Evolutionary conservation across 64 coral and sea anemone genomes (phyloP).

Genomic region (Anthopleura sola): DNA sequence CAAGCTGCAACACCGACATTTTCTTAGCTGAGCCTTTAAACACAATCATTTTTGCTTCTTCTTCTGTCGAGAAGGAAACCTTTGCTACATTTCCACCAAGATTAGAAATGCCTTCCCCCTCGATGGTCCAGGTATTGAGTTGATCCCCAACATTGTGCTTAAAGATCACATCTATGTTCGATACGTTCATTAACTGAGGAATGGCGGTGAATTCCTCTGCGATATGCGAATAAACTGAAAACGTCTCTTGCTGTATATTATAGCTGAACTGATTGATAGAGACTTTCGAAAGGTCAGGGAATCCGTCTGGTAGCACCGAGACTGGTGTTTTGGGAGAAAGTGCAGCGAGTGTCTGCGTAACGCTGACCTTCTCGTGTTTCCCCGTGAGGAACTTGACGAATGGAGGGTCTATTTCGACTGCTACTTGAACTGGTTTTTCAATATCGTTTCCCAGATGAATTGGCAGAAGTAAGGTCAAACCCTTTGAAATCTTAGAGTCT

Average conservation of each 20-base stretch:
- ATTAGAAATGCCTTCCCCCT: slow-evolving; percentile 34
- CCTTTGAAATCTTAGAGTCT: slow-evolving; percentile 88
- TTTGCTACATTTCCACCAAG: slow-evolving; percentile 73
- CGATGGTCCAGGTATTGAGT: slow-evolving; percentile 77
- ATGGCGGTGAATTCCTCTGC: slow-evolving; percentile 52
- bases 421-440: slow-evolving; percentile 72
- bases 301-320: slow-evolving; percentile 58
- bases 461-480: slow-evolving; percentile 77
- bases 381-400: slow-evolving; percentile 75
- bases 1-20: slow-evolving; percentile 61
- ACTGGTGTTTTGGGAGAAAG: slow-evolving; percentile 71
- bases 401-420: slow-evolving; percentile 68
- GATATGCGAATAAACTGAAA: slow-evolving; percentile 59
- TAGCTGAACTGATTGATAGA: slow-evolving; percentile 89
- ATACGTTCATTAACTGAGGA: slow-evolving; percentile 63
- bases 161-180: slow-evolving; percentile 58
- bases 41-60: slow-evolving; percentile 56
- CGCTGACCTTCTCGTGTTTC: slow-evolving; percentile 72
- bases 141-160: slow-evolving; percentile 79
- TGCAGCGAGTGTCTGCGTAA: slow-evolving; percentile 64
- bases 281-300: slow-evolving; percentile 56
- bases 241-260: slow-evolving; percentile 74
- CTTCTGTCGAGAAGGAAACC: slow-evolving; percentile 62
- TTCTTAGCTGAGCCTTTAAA: slow-evolving; percentile 52
- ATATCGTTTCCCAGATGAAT: slow-evolving; percentile 71